Percentiles rank a stretch among this genome's conserved stretches.
These are phyloP conservation scores for Tenualosa ilisha DNA, from an alignment of 2,797 vertebrate species.

Conservation along the genomic window DNA sequence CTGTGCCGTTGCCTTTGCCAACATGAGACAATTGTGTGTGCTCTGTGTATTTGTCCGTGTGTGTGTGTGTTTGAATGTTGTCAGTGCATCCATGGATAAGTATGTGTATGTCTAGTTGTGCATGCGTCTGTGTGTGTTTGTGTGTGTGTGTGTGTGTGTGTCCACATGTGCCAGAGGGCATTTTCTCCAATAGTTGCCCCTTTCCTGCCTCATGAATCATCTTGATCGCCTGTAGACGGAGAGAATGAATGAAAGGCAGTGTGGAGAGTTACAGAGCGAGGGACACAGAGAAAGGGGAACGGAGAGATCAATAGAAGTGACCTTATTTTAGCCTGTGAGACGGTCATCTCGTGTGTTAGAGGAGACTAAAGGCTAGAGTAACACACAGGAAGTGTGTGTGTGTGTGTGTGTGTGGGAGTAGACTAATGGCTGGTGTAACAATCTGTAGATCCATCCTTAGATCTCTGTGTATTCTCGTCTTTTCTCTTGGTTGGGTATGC, in stretches of 20 bases:
- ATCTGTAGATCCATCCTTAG: too few species aligned
- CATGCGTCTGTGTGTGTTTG: not conserved
- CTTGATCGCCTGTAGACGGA: not conserved
- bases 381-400: not conserved
- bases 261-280: not conserved
- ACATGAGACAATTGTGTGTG: not conserved
- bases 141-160: not conserved
- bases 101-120: not conserved
- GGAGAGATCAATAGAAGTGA: conserved; percentile 2
- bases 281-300: not conserved
- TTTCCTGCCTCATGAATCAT: not conserved
- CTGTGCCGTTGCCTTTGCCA: not conserved
- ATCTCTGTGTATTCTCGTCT: too few species aligned
- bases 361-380: not conserved
- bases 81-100: too few species aligned
- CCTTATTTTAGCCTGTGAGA: not conserved
- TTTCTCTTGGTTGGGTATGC: too few species aligned
- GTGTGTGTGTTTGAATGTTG: not conserved
- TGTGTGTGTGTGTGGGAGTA: too few species aligned
- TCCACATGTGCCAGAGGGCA: not conserved
- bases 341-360: not conserved
- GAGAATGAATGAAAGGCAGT: not conserved
- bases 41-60: not conserved
- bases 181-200: not conserved
- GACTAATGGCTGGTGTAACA: not conserved